Evolutionary conservation across 1,140 invertebrate genomes (phyloP), one percentile per base, ranked within the genome.

Genomic region (Conopomorpha cramerella): DNA sequence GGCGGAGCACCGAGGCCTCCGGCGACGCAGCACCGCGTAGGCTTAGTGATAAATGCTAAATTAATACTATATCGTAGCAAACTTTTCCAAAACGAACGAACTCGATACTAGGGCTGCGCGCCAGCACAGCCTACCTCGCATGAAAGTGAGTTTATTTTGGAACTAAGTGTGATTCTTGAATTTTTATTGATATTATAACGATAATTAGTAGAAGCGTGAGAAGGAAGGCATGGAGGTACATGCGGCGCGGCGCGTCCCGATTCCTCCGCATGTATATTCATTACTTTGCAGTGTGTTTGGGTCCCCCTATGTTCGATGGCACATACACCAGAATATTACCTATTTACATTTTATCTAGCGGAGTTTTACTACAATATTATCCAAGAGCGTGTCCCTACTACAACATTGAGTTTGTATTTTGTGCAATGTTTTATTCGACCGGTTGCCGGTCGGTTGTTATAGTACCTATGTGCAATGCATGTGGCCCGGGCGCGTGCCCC

Each of bases 111-210:
- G 82, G 82, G 79, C 80, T 74, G 77, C 71, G 81, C 80, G 73
- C 74, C 68, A 70, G 68, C 71, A 80, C 79, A 79, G 81, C 82
- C 82, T 84, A 80, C 82, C 82, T 84, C 82, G 82, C 81, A 84
- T 74, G 80, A 78, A 82, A 84, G 82, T 84, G 82, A 84, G 82
- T 84, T 84, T 82, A 81, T 82, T 84, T 84, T 82, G 82, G 82
- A 79, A 84, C 79, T 82, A 82, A 81, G 82, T 84, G 82, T 84
- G 82, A 84, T 83, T 83, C 80, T 84, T 82, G 62, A 71, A 76
- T 76, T 76, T 76, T 73, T 76, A 76, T 76, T 76, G 60, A 71
- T 76, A 76, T 76, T 70, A 62, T 76, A 76, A 76, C 65, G 61
- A 72, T 70, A 70, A 67, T 70, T 74, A 66, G 67, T 76, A 72